Percentiles rank a stretch among this genome's conserved stretches.
phyloP scores from a whole-genome alignment of 1,140 invertebrate species.

The Brachionus rotundiformis region DNA sequence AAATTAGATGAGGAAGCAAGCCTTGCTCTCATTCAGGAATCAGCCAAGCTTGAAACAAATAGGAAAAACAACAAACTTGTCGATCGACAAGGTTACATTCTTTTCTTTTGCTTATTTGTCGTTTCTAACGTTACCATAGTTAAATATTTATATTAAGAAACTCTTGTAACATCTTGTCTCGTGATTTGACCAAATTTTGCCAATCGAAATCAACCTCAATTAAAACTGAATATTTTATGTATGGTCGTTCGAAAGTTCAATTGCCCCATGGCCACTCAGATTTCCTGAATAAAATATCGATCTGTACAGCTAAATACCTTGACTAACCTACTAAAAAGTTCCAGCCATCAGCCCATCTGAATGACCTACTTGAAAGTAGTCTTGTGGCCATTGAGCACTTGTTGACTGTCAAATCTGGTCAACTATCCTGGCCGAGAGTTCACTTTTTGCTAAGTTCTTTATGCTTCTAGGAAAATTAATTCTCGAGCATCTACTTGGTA shows the following conservation, averaged over 20 bases:
- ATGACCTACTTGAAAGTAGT: background rate
- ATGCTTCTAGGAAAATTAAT: too few relatives aligned
- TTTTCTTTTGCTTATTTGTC: slow-evolving; percentile 32
- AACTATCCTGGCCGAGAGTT: too few relatives aligned
- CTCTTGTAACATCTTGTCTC: slow-evolving; percentile 23
- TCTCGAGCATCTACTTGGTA: background rate
- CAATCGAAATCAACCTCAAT: background rate
- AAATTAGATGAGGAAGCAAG: background rate
- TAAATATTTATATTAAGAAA: slow-evolving; percentile 30
- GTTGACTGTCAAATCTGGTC: too few relatives aligned
- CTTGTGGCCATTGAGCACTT: too few relatives aligned
- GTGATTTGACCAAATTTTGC: slow-evolving; percentile 12
- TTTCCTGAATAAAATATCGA: background rate
- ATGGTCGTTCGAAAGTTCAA: background rate
- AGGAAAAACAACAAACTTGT: background rate
- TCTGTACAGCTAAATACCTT: background rate
- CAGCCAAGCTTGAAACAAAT: slow-evolving; percentile 26
- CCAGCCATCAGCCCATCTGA: background rate
- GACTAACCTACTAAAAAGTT: background rate
- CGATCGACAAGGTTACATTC: slow-evolving; percentile 11
- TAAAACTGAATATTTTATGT: slow-evolving; percentile 12
- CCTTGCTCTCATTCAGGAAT: background rate
- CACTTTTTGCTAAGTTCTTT: too few relatives aligned
- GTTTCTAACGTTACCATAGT: slow-evolving; percentile 40
- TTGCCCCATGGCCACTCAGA: background rate